Percentiles rank a stretch among this genome's conserved stretches.
These are phyloP conservation scores for Trachurus trachurus DNA, from an alignment of 2,797 vertebrate species.

Conservation along the genomic window DNA sequence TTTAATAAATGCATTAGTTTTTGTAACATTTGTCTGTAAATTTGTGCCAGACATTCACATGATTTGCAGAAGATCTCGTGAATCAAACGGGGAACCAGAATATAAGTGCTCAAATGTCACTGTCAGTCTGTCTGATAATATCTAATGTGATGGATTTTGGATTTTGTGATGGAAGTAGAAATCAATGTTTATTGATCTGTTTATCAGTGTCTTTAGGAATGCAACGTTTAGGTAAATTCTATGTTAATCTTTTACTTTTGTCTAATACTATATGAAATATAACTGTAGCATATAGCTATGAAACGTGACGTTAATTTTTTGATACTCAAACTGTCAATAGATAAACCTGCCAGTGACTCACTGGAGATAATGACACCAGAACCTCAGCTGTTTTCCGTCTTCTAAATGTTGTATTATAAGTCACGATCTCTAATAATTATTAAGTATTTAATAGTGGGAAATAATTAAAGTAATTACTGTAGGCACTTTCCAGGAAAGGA, in stretches of 20 bases:
- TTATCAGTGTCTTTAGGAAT: not conserved
- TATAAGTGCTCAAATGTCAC: not conserved
- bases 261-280: not conserved
- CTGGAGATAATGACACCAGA: not conserved
- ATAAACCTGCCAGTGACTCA: not conserved
- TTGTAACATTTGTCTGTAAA: not conserved
- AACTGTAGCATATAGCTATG: too few species aligned
- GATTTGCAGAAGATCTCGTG: not conserved
- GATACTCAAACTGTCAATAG: not conserved
- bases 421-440: too few species aligned
- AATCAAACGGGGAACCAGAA: not conserved
- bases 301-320: too few species aligned
- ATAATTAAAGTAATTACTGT: not conserved
- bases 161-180: not conserved
- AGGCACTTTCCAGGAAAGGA: not conserved
- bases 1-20: constrained; percentile 8
- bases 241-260: not conserved
- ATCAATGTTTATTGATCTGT: not conserved
- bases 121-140: not conserved
- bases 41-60: too few species aligned
- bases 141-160: not conserved
- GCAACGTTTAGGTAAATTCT: not conserved
- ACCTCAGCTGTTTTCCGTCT: not conserved
- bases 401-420: not conserved
- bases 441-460: not conserved